These are phyloP conservation scores for Machimus atricapillus DNA, from an alignment of 2,888 invertebrate species.

Conservation along the genomic window DNA sequence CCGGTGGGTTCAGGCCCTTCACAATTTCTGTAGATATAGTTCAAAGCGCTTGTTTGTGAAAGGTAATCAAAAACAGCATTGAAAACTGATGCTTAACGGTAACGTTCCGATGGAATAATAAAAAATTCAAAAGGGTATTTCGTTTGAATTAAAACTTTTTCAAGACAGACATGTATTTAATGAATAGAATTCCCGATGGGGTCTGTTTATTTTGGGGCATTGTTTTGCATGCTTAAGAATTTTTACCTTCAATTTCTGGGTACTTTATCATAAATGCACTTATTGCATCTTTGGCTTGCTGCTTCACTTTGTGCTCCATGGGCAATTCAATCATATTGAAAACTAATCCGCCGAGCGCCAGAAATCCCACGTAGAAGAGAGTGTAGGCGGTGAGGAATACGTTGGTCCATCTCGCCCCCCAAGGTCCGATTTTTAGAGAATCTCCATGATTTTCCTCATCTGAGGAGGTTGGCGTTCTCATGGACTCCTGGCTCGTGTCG, in stretches of 20 bases:
- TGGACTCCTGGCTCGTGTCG: neutral
- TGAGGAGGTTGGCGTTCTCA: constrained; percentile 19
- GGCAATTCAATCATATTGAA: constrained; percentile 74
- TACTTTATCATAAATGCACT: constrained; percentile 67
- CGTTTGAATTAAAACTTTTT: neutral
- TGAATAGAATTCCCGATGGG: neutral
- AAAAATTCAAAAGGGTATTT: neutral
- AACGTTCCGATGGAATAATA: neutral
- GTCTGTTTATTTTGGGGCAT: neutral
- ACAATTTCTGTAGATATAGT: neutral
- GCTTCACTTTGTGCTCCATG: constrained; percentile 66
- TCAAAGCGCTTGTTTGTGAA: neutral
- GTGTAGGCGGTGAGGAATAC: constrained; percentile 64
- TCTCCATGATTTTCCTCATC: constrained; percentile 39
- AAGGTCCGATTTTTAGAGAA: constrained; percentile 24
- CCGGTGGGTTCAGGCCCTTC: neutral
- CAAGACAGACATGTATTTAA: neutral
- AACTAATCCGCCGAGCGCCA: constrained; percentile 72
- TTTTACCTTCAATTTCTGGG: constrained; percentile 70
- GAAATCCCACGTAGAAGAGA: constrained; percentile 68
- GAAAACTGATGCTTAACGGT: neutral
- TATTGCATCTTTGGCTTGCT: constrained; percentile 65
- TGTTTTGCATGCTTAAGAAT: neutral
- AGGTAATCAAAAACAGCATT: neutral
- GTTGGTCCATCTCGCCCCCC: constrained; percentile 41